Percentiles rank a stretch among this genome's conserved stretches.
Evolutionary conservation across 2,888 invertebrate species (phyloP).

Genomic region (Noctua comes): DNA sequence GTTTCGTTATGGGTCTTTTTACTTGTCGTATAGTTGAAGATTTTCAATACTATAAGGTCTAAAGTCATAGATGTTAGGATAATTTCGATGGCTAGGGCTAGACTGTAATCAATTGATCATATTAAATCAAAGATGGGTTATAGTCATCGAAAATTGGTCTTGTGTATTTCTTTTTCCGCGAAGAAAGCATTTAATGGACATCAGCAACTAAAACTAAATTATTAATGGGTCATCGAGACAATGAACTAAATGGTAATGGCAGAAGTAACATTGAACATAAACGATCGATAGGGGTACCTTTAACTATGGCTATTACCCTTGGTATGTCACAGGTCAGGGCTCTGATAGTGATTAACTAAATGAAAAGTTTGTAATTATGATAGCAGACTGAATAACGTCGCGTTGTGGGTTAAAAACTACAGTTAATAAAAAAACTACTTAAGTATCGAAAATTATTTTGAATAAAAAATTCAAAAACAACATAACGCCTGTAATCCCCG

Average conservation of each 20-base stretch:
- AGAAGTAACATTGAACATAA: slow-evolving; percentile 11
- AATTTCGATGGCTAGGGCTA: too few species aligned
- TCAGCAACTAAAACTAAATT: background rate
- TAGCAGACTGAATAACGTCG: background rate
- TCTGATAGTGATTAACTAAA: background rate
- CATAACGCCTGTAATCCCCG: background rate
- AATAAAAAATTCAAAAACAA: background rate
- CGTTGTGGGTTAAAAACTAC: background rate
- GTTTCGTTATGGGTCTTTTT: background rate
- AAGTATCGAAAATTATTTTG: background rate
- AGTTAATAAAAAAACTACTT: background rate
- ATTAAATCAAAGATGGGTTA: background rate
- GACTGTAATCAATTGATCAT: too few species aligned
- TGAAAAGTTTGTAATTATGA: background rate
- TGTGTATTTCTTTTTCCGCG: background rate
- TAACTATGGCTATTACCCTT: background rate
- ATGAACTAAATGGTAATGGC: slow-evolving; percentile 4
- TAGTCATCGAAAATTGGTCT: background rate
- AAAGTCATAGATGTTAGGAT: background rate
- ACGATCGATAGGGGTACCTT: slow-evolving; percentile 22
- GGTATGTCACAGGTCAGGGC: background rate
- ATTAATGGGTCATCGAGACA: slow-evolving; percentile 8
- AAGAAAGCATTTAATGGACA: background rate
- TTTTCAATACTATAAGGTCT: background rate
- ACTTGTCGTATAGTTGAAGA: background rate